phyloP scores from a whole-genome alignment of 2,113 vertebrate genomes.

The Oncorhynchus masou region DNA sequence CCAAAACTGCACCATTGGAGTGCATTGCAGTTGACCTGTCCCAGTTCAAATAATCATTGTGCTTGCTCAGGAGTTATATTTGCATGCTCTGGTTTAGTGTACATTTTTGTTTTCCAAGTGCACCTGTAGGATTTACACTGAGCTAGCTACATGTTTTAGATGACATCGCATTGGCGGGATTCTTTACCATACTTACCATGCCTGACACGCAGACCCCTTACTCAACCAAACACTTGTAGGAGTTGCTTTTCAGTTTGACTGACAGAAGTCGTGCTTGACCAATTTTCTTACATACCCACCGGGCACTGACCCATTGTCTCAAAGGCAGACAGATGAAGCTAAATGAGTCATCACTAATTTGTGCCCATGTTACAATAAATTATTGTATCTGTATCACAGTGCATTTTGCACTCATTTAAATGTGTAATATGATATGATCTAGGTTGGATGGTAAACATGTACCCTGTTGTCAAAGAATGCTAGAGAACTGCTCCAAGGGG shows the following conservation, averaged over 20 bases:
- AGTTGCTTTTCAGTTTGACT: slow-evolving; percentile 11
- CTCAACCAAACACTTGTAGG: slow-evolving; percentile 15
- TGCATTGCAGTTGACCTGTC: no score
- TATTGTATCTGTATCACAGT: neutral
- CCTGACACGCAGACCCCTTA: neutral
- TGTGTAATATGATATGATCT: neutral
- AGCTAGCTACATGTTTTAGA: neutral
- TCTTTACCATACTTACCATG: neutral
- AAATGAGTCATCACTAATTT: no score
- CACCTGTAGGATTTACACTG: neutral
- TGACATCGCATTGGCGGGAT: slow-evolving; percentile 8
- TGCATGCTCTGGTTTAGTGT: neutral
- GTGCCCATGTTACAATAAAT: no score
- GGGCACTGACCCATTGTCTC: no score
- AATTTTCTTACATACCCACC: slow-evolving; percentile 15
- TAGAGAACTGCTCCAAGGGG: neutral
- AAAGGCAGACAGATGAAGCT: no score
- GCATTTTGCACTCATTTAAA: neutral
- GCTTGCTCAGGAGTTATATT: no score
- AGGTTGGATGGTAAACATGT: neutral
- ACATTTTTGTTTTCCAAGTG: neutral
- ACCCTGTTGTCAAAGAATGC: slow-evolving; percentile 2
- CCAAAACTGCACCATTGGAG: no score
- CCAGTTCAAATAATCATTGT: no score
- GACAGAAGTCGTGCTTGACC: slow-evolving; percentile 20